These are phyloP conservation scores for Sternarchorhynchus goeldii DNA, from an alignment of 2,797 vertebrate genomes.

Conservation along the genomic window DNA sequence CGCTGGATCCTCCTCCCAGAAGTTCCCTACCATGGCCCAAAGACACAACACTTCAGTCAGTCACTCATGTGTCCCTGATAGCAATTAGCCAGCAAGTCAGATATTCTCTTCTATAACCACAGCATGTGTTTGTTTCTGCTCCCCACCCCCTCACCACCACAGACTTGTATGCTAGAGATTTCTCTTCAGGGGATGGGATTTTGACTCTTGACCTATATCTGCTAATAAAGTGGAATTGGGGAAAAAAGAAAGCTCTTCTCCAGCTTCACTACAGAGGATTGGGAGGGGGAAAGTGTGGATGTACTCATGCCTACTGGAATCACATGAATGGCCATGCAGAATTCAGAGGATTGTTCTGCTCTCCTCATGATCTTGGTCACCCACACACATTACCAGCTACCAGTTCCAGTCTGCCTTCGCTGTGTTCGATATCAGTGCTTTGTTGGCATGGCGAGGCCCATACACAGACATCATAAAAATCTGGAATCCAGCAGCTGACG, in stretches of 20 bases:
- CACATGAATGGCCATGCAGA: conserved; percentile 7
- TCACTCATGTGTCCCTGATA: conserved; percentile 59
- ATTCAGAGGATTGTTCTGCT: conserved; percentile 17
- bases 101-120: conserved; percentile 51
- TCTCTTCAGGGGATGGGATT: conserved; percentile 14
- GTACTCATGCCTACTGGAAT: conserved; percentile 4
- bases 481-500: conserved; percentile 39
- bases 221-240: conserved; percentile 30
- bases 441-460: conserved; percentile 22
- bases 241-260: conserved; percentile 11
- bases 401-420: conserved; percentile 26
- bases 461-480: conserved; percentile 29
- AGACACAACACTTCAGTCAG: conserved; percentile 46
- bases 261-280: not conserved
- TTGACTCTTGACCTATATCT: conserved; percentile 34
- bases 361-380: conserved; percentile 14
- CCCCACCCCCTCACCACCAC: conserved; percentile 27
- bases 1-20: conserved; percentile 55
- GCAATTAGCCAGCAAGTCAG: conserved; percentile 54
- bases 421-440: conserved; percentile 30
- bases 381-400: conserved; percentile 31
- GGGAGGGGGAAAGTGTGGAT: not conserved
- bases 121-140: conserved; percentile 25
- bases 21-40: conserved; percentile 57
- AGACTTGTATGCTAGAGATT: conserved; percentile 10